These are phyloP conservation scores for Regulus satrapa DNA, from an alignment of 2,113 vertebrate species.

Conservation along the genomic window DNA sequence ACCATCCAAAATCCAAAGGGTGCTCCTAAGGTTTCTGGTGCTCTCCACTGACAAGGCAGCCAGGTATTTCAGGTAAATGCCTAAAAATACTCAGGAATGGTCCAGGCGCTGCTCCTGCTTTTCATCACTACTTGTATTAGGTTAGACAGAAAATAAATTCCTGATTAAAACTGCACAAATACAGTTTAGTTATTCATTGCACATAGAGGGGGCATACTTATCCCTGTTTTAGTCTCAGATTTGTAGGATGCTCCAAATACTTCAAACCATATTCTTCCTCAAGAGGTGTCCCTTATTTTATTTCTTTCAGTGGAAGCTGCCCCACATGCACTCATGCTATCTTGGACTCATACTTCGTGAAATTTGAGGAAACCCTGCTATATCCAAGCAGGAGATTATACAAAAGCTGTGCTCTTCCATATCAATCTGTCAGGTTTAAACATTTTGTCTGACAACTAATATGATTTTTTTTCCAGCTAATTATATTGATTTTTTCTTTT, in stretches of 20 bases:
- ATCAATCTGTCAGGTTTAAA: not conserved
- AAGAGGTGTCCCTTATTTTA: not conserved
- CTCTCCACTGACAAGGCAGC: not conserved
- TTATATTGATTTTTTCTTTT: not conserved
- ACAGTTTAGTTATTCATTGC: not conserved
- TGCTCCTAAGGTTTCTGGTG: not conserved
- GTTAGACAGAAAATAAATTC: not conserved
- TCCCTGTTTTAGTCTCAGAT: not conserved
- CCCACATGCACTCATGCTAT: not conserved
- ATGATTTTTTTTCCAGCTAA: not conserved
- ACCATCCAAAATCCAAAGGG: accelerated
- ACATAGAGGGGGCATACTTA: not conserved
- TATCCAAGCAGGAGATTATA: not conserved
- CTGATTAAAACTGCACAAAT: not conserved
- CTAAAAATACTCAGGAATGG: not conserved
- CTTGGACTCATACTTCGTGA: not conserved
- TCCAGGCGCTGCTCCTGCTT: not conserved
- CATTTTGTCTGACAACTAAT: not conserved
- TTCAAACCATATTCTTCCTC: not conserved
- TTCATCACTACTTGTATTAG: not conserved
- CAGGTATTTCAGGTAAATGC: not conserved
- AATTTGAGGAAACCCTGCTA: not conserved
- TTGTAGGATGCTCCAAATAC: not conserved
- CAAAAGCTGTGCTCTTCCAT: not conserved
- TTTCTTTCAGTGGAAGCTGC: not conserved